phyloP scores from a whole-genome alignment of 2,797 vertebrate genomes.

The Squalus acanthias region DNA sequence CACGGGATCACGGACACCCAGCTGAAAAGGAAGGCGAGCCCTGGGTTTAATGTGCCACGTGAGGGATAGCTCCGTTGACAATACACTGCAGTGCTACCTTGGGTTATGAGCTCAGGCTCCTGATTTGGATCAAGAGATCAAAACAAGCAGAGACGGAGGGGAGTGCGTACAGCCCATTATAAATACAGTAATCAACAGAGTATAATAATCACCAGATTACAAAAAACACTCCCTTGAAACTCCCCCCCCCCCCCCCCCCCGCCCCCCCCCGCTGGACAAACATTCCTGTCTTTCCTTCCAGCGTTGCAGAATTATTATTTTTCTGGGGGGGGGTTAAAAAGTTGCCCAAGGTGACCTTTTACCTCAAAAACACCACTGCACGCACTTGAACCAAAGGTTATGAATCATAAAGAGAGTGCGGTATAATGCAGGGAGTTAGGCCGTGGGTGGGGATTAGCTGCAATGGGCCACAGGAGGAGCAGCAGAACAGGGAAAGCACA shows the following conservation, averaged over 20 bases:
- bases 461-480: neutral
- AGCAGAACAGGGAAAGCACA: neutral
- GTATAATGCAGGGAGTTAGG: neutral
- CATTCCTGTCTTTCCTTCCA: neutral
- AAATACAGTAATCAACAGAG: neutral
- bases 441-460: neutral
- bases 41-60: too few species aligned
- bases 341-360: too few species aligned
- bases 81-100: neutral
- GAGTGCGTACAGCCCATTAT: neutral
- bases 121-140: neutral
- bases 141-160: neutral
- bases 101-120: neutral
- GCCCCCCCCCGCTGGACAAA: too few species aligned
- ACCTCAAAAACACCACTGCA: neutral
- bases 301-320: neutral
- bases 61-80: neutral
- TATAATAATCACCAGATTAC: neutral
- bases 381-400: neutral
- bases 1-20: neutral
- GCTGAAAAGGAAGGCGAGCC: neutral
- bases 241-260: rapidly evolving
- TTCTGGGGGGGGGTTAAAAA: too few species aligned
- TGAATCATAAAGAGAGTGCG: neutral
- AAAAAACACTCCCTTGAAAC: neutral